Base-by-base conservation (phyloP, 2,113 vertebrate genomes). In the Trinectes maculatus region DNA sequence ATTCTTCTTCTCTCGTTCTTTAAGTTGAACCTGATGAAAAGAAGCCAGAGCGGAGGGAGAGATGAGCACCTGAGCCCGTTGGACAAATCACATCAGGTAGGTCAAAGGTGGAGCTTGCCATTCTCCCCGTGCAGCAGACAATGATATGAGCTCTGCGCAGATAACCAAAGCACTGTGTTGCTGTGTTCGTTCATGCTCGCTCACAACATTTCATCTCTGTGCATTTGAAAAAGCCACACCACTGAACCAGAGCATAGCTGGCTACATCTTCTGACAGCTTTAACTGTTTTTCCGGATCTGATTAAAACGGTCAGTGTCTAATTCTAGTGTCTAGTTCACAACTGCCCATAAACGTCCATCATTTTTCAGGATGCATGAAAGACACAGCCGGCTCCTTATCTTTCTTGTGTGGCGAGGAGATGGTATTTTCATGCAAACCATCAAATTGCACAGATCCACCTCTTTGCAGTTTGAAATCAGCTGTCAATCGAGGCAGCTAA, bases 21-120 rank as follows among this genome's bases (percentile, higher is more conserved):
- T 59, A 59, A 76, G 63, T 75, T 67, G 69, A 58, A 77, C 68
- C 78, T 72, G 84, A 85, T 87, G 72, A 82, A 70, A 76, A 64
- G 71, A 68, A 56, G 63, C 68, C 44, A n/a, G n/a, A n/a, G n/a
- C n/a, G n/a, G n/a, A 48, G 53, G 58, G 63, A 71, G 77, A 83
- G 79, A 80, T 62, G 71, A 85, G 69, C 64, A 79, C 81, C 78
- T 80, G 64, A 85, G 75, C 82, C 83, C 66, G 78, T 86, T 83
- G 76, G 69, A 82, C 63, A 78, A 89, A 89, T 91, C 87, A 83
- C 89, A 90, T 92, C 83, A 83, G 73, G 67, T 70, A 5, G 52
- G 88, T 88, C 89, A 91, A 87, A 90, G 87, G 82, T 88, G 82
- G 84, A 56, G 55, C 61, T 60, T 37, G 52, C 40, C 54, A 5